Base-by-base conservation (phyloP, 2,113 vertebrate genomes). In the Callionymus lyra region DNA sequence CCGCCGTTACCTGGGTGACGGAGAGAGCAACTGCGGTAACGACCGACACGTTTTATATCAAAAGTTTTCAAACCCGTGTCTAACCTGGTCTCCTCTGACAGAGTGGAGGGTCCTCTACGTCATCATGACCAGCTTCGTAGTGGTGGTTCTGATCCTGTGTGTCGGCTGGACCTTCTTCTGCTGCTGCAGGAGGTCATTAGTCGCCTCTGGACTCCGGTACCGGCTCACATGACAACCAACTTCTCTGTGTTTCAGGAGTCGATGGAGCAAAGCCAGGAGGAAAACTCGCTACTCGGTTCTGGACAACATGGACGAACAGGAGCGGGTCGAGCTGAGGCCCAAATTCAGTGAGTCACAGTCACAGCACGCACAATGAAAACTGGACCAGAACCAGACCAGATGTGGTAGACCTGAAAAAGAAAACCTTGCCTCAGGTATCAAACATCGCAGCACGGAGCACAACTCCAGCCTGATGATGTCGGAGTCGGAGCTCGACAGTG, bases 401-500 rank as follows among this genome's bases (percentile, higher is more conserved):
- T n/a, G n/a, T n/a, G n/a, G n/a, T n/a, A n/a, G n/a, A n/a, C n/a
- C n/a, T n/a, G n/a, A n/a, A n/a, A n/a, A n/a, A n/a, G n/a, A n/a
- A n/a, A n/a, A n/a, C n/a, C 12, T 33, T 14, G 67, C 53, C 41
- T 41, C 57, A 92, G 91, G 88, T 43, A 84, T 94, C 66, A 94
- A 93, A 57, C 92, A 94, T 67, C 86, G 87, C 77, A 92, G 91
- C 82, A 91, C 88, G 1, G 89, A 91, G 75, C 91, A 93, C 79
- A 91, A 89, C 83, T 92, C 89, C 71, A 89, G 93, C 68, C 78
- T 97, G 51, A 93, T 92, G 92, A 89, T 92, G 63, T 94, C 93
- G 0, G 91, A 96, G 58, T 93, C 91, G 0, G 92, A 96, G 75
- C 84, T 90, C 61, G 93, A 92, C 68, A 91, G 91, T 10, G 93